These are phyloP conservation scores for Lydus trimaculatus DNA, from an alignment of 2,888 invertebrate species.

Conservation along the genomic window DNA sequence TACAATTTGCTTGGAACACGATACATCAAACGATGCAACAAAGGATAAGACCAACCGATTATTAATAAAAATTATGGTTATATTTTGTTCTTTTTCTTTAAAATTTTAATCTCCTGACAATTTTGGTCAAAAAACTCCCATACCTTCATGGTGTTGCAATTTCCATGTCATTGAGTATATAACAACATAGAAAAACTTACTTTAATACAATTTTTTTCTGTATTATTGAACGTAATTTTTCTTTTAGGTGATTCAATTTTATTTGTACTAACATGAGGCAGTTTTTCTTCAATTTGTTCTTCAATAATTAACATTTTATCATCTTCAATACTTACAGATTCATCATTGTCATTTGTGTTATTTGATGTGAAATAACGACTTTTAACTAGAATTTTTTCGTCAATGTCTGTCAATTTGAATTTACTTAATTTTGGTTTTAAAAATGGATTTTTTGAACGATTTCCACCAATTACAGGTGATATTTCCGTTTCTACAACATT, in stretches of 20 bases:
- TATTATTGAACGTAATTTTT: not conserved
- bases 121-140: too few relatives aligned
- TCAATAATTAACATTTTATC: not conserved
- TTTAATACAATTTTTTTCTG: not conserved
- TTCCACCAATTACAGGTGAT: constrained; percentile 63
- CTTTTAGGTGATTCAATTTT: not conserved
- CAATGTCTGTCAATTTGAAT: constrained; percentile 63
- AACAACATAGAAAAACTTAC: not conserved
- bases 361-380: constrained; percentile 66
- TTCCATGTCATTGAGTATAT: too few relatives aligned
- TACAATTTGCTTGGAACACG: too few relatives aligned
- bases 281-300: not conserved
- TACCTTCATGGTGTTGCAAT: too few relatives aligned
- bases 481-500: constrained; percentile 44
- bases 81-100: too few relatives aligned
- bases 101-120: too few relatives aligned
- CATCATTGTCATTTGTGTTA: not conserved
- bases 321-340: not conserved
- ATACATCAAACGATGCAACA: too few relatives aligned
- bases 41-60: too few relatives aligned
- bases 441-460: constrained; percentile 55
- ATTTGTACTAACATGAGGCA: not conserved
- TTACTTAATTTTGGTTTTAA: constrained; percentile 62
- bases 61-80: too few relatives aligned
- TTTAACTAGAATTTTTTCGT: constrained; percentile 61